These are phyloP conservation scores for Polyodon spathula DNA, from an alignment of 2,113 vertebrate species.

Conservation along the genomic window DNA sequence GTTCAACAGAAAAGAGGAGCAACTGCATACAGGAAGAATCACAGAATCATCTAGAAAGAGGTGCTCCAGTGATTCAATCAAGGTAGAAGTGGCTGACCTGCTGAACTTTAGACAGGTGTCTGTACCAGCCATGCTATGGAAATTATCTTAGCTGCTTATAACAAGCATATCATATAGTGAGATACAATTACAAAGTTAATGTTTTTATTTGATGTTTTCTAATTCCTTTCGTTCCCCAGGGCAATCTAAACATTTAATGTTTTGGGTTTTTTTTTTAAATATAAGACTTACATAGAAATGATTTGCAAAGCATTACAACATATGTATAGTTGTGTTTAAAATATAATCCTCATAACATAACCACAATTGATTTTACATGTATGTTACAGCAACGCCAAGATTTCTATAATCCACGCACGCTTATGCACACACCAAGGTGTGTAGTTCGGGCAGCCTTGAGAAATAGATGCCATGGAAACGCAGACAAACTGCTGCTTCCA, in stretches of 20 bases:
- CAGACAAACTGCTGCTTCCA: conserved; percentile 70
- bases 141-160: background rate
- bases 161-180: background rate
- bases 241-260: conserved; percentile 60
- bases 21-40: no score
- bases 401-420: conserved; percentile 81
- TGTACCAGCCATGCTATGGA: no score
- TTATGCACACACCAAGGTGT: conserved; percentile 82
- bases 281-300: background rate
- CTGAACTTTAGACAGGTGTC: no score
- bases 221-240: conserved; percentile 71
- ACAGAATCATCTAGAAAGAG: no score
- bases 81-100: no score
- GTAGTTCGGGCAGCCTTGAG: conserved; percentile 58
- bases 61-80: no score
- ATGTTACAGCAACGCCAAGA: conserved; percentile 60
- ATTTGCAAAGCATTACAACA: no score
- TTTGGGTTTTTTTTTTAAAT: no score
- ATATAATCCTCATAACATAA: no score
- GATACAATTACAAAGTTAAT: background rate
- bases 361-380: conserved; percentile 10
- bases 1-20: no score
- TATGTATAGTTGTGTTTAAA: no score
- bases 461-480: conserved; percentile 54
- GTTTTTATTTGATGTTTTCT: conserved; percentile 11